Base-by-base conservation (phyloP, 2,113 vertebrate species). In the Scatophagus argus region DNA sequence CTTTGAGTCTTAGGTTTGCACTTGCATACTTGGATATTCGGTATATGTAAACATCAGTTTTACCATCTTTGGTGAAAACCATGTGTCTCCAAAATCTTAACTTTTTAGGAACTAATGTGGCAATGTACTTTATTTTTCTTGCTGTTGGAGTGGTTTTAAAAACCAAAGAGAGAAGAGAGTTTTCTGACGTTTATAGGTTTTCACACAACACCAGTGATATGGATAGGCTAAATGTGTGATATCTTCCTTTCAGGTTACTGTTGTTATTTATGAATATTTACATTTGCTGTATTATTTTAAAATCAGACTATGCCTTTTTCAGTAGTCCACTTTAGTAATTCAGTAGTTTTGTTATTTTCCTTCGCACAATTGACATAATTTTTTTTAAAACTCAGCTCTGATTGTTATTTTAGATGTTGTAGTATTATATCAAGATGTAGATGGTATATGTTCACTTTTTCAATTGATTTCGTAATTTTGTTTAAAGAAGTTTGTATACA, bases 201-300 rank as follows among this genome's bases (percentile, higher is more conserved):
- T 34, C 13, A 56, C n/a, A 19, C 14, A 31, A 6, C 9, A 1
- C 11, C 38, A 32, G 38, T 36, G 8, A 59, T 16, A 1, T 34
- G 8, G 16, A 38, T 17, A 19, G 8, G 16, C 25, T 17, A 19
- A 9, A 68, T 55, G 16, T 41, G 34, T 12, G 47, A 27, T 68
- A 8, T 70, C 5, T 70, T 44, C 39, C 34, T 16, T 54, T 17
- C 13, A 56, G 11, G 52, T 64, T 32, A 52, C 31, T 46, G 34
- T 70, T 19, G 17, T 75, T 85, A 72, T 82, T 84, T 79, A 74
- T 77, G 17, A 76, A 72, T 86, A 38, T 72, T 84, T 64, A 62
- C 60, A 49, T 54, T 65, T 56, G 21, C 39, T 66, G 29, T 49
- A 25, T 74, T 68, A 17, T 55, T 76, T 75, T 34, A 1, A 52